These are phyloP conservation scores for Tachina lurida DNA, from an alignment of 2,888 invertebrate species.

Conservation along the genomic window DNA sequence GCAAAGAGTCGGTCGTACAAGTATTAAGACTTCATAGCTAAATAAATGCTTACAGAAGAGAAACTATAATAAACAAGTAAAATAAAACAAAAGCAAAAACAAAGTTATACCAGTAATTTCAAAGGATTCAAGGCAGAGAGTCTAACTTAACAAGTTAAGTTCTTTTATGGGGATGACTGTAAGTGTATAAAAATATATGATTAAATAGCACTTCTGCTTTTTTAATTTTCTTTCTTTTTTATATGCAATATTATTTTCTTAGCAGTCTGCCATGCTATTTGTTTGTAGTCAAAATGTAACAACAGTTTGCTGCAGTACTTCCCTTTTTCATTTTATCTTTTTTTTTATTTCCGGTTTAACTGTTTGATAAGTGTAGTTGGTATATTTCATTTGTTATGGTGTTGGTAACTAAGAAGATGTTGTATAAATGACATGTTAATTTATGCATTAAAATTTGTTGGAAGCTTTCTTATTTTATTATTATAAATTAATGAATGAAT, in stretches of 20 bases:
- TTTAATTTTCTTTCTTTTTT: neutral
- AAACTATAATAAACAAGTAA: neutral
- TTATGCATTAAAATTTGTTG: constrained; percentile 24
- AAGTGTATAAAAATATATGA: constrained; percentile 41
- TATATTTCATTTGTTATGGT: constrained; percentile 8
- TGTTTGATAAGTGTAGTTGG: neutral
- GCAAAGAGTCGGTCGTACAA: neutral
- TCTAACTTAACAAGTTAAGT: constrained; percentile 27
- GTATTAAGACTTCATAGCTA: constrained; percentile 43
- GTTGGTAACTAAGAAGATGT: constrained; percentile 3
- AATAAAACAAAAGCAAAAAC: neutral
- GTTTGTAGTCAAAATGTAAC: neutral
- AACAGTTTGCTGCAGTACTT: constrained; percentile 22
- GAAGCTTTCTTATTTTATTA: too few relatives aligned
- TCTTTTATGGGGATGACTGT: constrained; percentile 15
- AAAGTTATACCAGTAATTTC: constrained; percentile 26
- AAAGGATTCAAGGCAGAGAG: neutral
- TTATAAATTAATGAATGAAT: too few relatives aligned
- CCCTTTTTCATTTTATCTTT: constrained; percentile 16
- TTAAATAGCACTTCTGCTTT: neutral
- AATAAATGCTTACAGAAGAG: constrained; percentile 8
- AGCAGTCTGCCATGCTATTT: constrained; percentile 36
- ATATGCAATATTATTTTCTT: constrained; percentile 11
- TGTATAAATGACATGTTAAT: constrained; percentile 33
- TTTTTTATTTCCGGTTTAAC: neutral